Percentiles rank a stretch among this genome's conserved stretches.
Evolutionary conservation across 2,113 vertebrate genomes (phyloP).

Genomic region (Conger conger): DNA sequence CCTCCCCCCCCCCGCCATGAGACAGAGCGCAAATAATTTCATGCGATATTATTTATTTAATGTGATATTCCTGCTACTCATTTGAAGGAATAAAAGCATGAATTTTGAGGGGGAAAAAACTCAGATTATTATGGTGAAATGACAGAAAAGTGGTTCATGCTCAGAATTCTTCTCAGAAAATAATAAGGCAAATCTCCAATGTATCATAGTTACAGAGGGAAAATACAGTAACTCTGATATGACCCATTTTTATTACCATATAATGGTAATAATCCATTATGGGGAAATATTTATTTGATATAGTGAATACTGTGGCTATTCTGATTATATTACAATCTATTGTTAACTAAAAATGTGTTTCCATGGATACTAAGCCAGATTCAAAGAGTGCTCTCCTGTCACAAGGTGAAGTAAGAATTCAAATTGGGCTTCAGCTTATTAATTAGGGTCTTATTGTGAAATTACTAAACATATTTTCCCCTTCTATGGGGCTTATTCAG

Average conservation of each 20-base stretch:
- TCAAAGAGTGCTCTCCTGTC: neutral
- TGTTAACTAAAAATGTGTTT: neutral
- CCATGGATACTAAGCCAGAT: neutral
- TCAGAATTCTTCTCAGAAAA: neutral
- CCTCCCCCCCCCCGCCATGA: neutral
- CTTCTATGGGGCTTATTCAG: neutral
- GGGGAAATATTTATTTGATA: neutral
- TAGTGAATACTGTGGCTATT: too few relatives aligned
- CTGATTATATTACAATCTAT: neutral
- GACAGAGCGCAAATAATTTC: neutral
- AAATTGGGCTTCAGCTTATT: neutral
- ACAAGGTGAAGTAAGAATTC: neutral
- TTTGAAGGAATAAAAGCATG: neutral
- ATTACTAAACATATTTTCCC: neutral
- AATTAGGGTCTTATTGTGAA: neutral
- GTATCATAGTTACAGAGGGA: neutral
- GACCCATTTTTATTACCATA: neutral
- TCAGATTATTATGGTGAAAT: neutral
- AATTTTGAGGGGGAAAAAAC: neutral
- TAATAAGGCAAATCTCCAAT: neutral
- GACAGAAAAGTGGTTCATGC: neutral
- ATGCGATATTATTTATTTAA: neutral
- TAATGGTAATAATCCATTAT: neutral
- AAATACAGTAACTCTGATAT: neutral
- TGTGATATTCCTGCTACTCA: neutral